Evolutionary conservation across 2,888 invertebrate genomes (phyloP).

Genomic region (Morpho helenor): DNA sequence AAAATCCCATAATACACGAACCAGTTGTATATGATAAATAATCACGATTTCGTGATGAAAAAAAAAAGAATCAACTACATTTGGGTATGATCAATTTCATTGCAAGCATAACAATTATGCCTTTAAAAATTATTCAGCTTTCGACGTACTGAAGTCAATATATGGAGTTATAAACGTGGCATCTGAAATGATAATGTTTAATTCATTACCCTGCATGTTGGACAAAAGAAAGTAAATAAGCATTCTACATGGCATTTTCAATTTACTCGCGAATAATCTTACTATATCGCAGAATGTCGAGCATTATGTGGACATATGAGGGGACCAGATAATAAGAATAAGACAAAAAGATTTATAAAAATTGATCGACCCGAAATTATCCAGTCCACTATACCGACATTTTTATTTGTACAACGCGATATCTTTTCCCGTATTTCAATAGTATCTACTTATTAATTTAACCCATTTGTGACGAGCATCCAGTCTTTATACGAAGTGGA

Average conservation of each 20-base stretch:
- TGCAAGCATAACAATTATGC: slow-evolving; percentile 9
- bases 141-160: slow-evolving; percentile 14
- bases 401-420: too few relatives aligned
- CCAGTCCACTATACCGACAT: too few relatives aligned
- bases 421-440: too few relatives aligned
- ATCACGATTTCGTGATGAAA: slow-evolving; percentile 1
- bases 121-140: slow-evolving; percentile 14
- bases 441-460: too few relatives aligned
- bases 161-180: slow-evolving; percentile 15
- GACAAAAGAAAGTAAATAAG: slow-evolving; percentile 15
- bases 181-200: slow-evolving; percentile 18
- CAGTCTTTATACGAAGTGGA: too few relatives aligned
- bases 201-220: slow-evolving; percentile 10
- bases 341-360: background rate
- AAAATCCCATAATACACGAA: slow-evolving; percentile 14
- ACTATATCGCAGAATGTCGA: slow-evolving; percentile 12
- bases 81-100: slow-evolving; percentile 17
- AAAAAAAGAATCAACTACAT: slow-evolving; percentile 7
- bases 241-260: slow-evolving; percentile 13
- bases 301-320: slow-evolving; percentile 3
- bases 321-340: background rate
- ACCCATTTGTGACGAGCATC: too few relatives aligned
- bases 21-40: slow-evolving; percentile 12
- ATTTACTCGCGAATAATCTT: slow-evolving; percentile 16
- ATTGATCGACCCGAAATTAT: too few relatives aligned